These are phyloP conservation scores for Sarotherodon lohbergeri DNA, from an alignment of 2,113 vertebrate species.

Conservation along the genomic window DNA sequence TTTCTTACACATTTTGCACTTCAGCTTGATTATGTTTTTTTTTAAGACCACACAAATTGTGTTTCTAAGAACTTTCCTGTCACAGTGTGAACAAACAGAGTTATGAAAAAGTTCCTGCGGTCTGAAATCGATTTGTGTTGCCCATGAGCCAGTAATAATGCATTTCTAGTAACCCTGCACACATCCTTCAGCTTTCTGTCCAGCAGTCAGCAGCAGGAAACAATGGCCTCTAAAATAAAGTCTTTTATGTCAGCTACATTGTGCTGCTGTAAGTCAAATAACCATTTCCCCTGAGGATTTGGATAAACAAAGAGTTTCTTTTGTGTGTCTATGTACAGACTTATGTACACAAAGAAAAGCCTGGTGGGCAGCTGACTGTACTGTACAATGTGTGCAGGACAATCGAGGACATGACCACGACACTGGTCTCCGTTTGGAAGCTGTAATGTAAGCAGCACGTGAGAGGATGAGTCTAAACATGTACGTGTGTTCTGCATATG, in stretches of 20 bases:
- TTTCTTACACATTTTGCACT: rapidly evolving
- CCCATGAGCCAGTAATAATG: not conserved
- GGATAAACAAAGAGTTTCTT: not conserved
- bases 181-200: not conserved
- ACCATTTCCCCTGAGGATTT: conserved; percentile 3
- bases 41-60: not conserved
- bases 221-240: conserved; percentile 37
- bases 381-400: not conserved
- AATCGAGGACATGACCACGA: not conserved
- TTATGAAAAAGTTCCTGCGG: not conserved
- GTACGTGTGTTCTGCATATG: rapidly evolving
- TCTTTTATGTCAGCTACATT: conserved; percentile 20
- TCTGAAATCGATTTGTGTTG: not conserved
- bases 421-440: not conserved
- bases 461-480: not conserved
- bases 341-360: conserved; percentile 12
- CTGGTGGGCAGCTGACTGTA: not conserved
- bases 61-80: not conserved
- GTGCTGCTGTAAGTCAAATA: conserved; percentile 43
- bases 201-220: not conserved
- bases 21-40: not conserved
- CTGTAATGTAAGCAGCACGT: not conserved
- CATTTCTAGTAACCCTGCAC: not conserved
- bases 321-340: not conserved
- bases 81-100: not conserved